Base-by-base conservation (phyloP, 2,888 invertebrate species). In the Choristoneura rosaceana region DNA sequence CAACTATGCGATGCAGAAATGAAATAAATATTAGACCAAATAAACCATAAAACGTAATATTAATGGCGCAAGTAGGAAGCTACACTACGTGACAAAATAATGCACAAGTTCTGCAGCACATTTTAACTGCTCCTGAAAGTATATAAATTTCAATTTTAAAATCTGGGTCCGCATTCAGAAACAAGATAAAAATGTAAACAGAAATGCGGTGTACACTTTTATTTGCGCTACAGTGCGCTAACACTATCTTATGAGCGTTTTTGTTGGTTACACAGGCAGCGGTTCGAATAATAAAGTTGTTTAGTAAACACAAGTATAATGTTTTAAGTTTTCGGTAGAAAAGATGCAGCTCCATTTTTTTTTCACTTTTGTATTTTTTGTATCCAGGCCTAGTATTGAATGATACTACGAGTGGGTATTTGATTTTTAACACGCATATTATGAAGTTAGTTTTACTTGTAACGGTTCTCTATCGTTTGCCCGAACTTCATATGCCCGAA, bases 61-160 rank as follows among this genome's bases (percentile, higher is more conserved):
- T 68, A 71, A 71, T 67, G 61, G 17, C n/a, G 45, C 62, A 71
- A 74, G 59, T 69, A 69, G 64, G 59, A 66, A 45, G 12, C 38
- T 74, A 75, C 75, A 75, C 69, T 69, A 59, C 63, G 76, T 63
- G 71, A 73, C 73, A 76, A 74, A 75, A 78, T 81, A 79, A 80
- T 80, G 67, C 59, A 71, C 71, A 76, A 77, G 76, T 75, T 75
- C 70, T 58, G 74, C 77, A 79, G 80, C 75, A 81, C 84, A 84
- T 84, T 85, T 84, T 83, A 85, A 87, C 83, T 82, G 84, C 82
- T 79, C 87, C 86, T 81, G 80, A 80, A 85, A 86, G 89, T 85
- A 83, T 83, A 90, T 90, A 90, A 88, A 89, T 90, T 90, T 87
- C 86, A 90, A 90, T 90, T 89, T 90, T 85, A 82, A 89, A 89